Evolutionary conservation across 1,140 invertebrate species (phyloP).

Genomic region (Gonatopus flavifemur): DNA sequence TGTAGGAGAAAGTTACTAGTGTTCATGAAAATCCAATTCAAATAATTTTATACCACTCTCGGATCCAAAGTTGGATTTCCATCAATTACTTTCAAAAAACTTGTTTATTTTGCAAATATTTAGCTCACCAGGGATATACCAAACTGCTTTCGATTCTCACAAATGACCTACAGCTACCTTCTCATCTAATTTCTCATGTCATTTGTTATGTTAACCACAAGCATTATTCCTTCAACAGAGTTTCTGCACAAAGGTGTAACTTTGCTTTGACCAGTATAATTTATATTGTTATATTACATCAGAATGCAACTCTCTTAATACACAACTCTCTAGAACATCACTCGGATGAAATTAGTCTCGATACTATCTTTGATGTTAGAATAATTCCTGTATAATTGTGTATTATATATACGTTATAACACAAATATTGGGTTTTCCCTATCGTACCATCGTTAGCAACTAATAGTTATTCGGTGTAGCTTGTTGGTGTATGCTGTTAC

Average conservation of each 20-base stretch:
- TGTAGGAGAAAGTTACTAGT: too few species aligned
- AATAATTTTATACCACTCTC: too few species aligned
- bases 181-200: too few species aligned
- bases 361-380: conserved; percentile 12
- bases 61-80: too few species aligned
- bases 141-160: too few species aligned
- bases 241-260: conserved; percentile 13
- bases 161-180: too few species aligned
- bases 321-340: conserved; percentile 15
- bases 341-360: conserved; percentile 18
- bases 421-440: conserved; percentile 23
- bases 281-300: conserved; percentile 14
- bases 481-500: conserved; percentile 42
- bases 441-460: conserved; percentile 33
- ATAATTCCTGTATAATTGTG: conserved; percentile 13
- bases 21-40: too few species aligned
- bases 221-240: conserved; percentile 15
- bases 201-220: too few species aligned
- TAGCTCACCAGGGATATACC: too few species aligned
- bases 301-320: conserved; percentile 13
- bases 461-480: conserved; percentile 39
- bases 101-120: too few species aligned
- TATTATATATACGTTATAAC: conserved; percentile 20
- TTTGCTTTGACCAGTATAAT: conserved; percentile 5
- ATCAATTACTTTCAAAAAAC: too few species aligned